Percentiles rank a stretch among this genome's conserved stretches.
These are phyloP conservation scores for Thumatha senex DNA, from an alignment of 2,888 invertebrate species.

Conservation along the genomic window DNA sequence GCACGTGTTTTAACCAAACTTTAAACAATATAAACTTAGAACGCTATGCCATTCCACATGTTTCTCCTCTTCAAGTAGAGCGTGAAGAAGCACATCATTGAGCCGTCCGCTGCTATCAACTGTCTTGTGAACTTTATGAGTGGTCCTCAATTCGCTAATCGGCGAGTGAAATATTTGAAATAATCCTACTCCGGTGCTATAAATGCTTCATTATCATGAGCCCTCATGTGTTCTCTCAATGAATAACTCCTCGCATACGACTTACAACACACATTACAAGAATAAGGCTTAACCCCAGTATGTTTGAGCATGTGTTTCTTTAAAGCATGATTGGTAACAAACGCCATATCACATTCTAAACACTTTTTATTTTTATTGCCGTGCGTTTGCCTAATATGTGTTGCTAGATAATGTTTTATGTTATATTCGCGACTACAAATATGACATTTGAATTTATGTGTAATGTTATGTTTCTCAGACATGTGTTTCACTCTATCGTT, in stretches of 20 bases:
- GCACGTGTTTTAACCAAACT: too few relatives aligned
- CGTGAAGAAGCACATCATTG: too few relatives aligned
- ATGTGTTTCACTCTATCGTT: conserved; percentile 73
- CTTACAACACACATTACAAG: conserved; percentile 64
- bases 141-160: too few relatives aligned
- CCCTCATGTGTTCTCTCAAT: conserved; percentile 54
- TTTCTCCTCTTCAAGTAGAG: too few relatives aligned
- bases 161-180: too few relatives aligned
- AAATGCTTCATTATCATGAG: conserved; percentile 39
- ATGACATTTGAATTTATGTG: conserved; percentile 65
- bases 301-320: conserved; percentile 76
- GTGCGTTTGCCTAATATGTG: conserved; percentile 71
- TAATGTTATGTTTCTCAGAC: conserved; percentile 68
- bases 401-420: conserved; percentile 71
- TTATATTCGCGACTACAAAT: conserved; percentile 64
- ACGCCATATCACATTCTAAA: conserved; percentile 72
- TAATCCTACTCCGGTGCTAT: conserved; percentile 9
- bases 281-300: conserved; percentile 62
- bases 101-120: too few relatives aligned
- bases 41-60: too few relatives aligned
- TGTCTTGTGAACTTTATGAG: too few relatives aligned
- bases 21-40: too few relatives aligned
- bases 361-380: conserved; percentile 76
- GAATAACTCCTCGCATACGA: conserved; percentile 55
- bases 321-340: conserved; percentile 72